Evolutionary conservation across 2,888 invertebrate genomes (phyloP).

Genomic region (Subacronicta megacephala): DNA sequence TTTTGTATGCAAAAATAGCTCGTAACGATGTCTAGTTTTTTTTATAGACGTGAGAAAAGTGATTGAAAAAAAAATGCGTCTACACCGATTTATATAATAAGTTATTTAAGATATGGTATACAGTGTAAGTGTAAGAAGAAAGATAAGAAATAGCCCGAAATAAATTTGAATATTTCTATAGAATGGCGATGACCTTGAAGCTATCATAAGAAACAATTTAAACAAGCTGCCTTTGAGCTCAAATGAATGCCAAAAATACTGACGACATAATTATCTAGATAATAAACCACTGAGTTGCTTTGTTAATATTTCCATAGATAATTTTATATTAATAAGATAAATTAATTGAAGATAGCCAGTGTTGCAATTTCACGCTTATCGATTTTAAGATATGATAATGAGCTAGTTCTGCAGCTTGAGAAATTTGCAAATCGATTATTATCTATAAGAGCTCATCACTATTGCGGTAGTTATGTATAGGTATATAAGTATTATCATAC

Average conservation of each 20-base stretch:
- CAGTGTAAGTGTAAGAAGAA: not conserved
- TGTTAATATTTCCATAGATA: not conserved
- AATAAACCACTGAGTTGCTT: too few relatives aligned
- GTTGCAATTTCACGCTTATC: conserved; percentile 1
- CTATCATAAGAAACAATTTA: too few relatives aligned
- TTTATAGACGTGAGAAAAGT: conserved; percentile 2
- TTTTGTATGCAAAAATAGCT: conserved; percentile 31
- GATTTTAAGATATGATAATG: too few relatives aligned
- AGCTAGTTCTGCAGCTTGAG: not conserved
- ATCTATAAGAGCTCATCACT: too few relatives aligned
- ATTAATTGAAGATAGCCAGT: not conserved
- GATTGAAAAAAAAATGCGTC: not conserved
- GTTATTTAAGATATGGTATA: not conserved
- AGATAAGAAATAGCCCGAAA: too few relatives aligned
- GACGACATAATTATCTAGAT: too few relatives aligned
- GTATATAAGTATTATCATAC: too few relatives aligned
- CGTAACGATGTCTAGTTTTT: conserved; percentile 3
- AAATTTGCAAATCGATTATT: not conserved
- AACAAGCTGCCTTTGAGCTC: too few relatives aligned
- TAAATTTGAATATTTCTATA: too few relatives aligned
- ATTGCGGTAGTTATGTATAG: too few relatives aligned
- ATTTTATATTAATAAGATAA: not conserved
- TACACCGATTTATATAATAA: not conserved
- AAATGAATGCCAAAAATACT: too few relatives aligned
- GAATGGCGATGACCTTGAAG: too few relatives aligned